phyloP scores from a whole-genome alignment of 2,113 vertebrate species.

The Phalacrocorax carbo region DNA sequence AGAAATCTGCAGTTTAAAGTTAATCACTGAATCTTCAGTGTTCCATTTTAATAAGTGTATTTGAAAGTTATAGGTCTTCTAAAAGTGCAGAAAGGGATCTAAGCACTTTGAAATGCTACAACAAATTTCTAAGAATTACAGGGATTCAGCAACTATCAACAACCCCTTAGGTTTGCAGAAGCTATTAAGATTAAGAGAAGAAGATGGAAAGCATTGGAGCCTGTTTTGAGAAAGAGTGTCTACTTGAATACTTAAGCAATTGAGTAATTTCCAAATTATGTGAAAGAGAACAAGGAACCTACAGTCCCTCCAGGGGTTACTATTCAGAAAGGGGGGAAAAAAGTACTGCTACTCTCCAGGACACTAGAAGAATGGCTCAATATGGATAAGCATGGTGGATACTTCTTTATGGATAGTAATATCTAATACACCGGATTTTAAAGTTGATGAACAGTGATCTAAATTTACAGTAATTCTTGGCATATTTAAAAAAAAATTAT shows the following conservation, averaged over 20 bases:
- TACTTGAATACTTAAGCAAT: background rate
- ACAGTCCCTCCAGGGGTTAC: background rate
- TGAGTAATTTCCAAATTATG: background rate
- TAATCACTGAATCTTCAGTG: background rate
- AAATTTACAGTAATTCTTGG: background rate
- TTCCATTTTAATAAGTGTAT: background rate
- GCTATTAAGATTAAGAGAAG: background rate
- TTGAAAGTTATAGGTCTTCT: background rate
- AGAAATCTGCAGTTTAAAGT: constrained; percentile 26
- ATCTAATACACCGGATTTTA: background rate
- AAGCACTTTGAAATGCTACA: background rate
- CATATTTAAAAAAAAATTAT: background rate
- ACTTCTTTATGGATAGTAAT: background rate
- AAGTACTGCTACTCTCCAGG: background rate
- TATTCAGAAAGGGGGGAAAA: background rate
- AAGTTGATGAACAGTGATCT: background rate
- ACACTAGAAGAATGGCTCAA: background rate
- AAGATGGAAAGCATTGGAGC: background rate
- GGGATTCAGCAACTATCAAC: background rate
- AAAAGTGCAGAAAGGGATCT: background rate
- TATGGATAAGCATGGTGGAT: background rate
- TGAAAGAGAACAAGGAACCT: background rate
- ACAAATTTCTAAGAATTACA: background rate
- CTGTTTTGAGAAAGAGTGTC: background rate
- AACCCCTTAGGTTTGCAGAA: background rate